phyloP scores from a whole-genome alignment of 30 jellyfish, hydroid and myxozoan species.

The Aurelia sp. region DNA sequence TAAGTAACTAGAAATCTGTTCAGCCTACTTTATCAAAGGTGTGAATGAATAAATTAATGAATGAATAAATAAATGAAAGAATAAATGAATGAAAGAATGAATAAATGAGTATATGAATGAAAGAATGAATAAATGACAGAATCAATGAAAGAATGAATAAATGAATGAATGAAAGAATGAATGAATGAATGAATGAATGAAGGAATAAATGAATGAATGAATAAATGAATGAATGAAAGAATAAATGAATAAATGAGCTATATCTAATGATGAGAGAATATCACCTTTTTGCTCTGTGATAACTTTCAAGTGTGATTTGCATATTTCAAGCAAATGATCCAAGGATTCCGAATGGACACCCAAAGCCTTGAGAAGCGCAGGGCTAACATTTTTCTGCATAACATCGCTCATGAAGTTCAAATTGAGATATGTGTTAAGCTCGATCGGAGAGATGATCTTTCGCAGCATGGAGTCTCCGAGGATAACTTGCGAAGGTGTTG shows the following conservation, averaged over 20 bases:
- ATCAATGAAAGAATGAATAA: background rate
- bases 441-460: slow-evolving; percentile 39
- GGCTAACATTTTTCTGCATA: slow-evolving; percentile 48
- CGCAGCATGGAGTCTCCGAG: slow-evolving; percentile 52
- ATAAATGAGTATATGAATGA: background rate
- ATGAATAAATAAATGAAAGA: background rate
- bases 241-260: slow-evolving; percentile 50
- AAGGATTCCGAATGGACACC: slow-evolving; percentile 76
- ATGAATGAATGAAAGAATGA: background rate
- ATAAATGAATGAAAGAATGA: background rate
- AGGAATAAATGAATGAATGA: background rate
- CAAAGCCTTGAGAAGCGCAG: slow-evolving; percentile 54
- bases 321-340: slow-evolving; percentile 72
- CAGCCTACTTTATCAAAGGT: background rate
- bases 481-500: slow-evolving; percentile 52
- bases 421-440: slow-evolving; percentile 56
- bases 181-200: background rate
- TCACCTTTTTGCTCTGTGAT: slow-evolving; percentile 35
- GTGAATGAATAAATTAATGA: background rate
- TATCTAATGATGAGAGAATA: slow-evolving; percentile 18
- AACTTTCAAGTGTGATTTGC: slow-evolving; percentile 55
- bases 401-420: slow-evolving; percentile 62
- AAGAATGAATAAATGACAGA: background rate
- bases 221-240: background rate
- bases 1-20: background rate